phyloP scores from a whole-genome alignment of 1,140 invertebrate genomes.

The Limonius californicus region DNA sequence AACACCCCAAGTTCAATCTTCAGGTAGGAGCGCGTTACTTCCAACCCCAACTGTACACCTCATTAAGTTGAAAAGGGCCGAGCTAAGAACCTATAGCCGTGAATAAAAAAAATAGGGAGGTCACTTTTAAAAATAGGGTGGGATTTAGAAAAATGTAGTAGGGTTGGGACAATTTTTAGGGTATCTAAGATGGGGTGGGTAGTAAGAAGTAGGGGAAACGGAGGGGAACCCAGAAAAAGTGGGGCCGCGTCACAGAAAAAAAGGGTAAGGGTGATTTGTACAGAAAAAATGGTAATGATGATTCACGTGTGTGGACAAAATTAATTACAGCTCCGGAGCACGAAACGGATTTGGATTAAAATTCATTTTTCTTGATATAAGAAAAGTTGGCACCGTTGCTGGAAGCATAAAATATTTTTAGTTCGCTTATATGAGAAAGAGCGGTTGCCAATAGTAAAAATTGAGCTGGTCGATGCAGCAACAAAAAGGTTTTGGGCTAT shows the following conservation, averaged over 20 bases:
- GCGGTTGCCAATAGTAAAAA: background rate
- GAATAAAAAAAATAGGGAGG: slow-evolving; percentile 28
- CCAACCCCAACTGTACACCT: too few relatives aligned
- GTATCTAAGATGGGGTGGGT: slow-evolving; percentile 21
- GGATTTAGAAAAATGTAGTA: slow-evolving; percentile 26
- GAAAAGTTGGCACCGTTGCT: background rate
- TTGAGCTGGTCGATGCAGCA: too few relatives aligned
- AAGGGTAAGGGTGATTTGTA: background rate
- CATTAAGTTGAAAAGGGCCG: background rate
- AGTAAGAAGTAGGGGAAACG: background rate
- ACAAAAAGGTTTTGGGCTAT: background rate
- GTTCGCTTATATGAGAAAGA: background rate
- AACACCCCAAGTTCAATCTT: too few relatives aligned
- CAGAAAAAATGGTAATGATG: background rate
- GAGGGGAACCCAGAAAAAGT: background rate
- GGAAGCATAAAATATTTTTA: background rate
- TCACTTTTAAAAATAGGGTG: slow-evolving; percentile 28
- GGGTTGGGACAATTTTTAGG: slow-evolving; percentile 22
- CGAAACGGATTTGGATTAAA: too few relatives aligned
- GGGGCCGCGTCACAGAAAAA: background rate
- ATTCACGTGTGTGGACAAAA: background rate
- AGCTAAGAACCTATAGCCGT: background rate
- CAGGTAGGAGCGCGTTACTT: too few relatives aligned
- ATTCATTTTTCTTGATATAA: background rate
- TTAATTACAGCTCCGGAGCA: too few relatives aligned